Evolutionary conservation across 1,140 invertebrate species (phyloP).

Genomic region (Drosophila subobscura): DNA sequence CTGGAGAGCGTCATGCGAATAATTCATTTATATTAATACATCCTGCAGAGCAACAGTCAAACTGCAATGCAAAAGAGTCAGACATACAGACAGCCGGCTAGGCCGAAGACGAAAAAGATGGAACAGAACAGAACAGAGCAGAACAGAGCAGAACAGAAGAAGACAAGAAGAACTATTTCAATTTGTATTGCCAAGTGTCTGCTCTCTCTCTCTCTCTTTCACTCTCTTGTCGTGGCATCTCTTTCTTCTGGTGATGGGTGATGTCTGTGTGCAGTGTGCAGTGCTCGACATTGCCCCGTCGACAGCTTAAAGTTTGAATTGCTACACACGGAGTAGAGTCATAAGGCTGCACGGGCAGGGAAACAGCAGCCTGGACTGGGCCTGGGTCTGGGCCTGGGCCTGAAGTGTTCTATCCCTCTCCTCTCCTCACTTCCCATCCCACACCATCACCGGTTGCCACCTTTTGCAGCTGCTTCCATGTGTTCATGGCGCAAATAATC

Average conservation of each 20-base stretch:
- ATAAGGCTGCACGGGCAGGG: slow-evolving; percentile 14
- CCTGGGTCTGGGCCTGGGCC: not conserved
- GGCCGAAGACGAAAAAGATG: not conserved
- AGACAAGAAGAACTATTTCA: slow-evolving; percentile 53
- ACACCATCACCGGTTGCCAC: slow-evolving; percentile 22
- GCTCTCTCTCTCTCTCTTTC: slow-evolving; percentile 10
- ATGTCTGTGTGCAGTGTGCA: slow-evolving; percentile 30
- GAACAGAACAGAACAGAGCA: not conserved
- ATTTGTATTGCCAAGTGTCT: slow-evolving; percentile 61
- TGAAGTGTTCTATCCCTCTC: not conserved
- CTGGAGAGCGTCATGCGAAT: slow-evolving; percentile 47
- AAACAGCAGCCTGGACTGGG: slow-evolving; percentile 24
- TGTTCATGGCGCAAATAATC: slow-evolving; percentile 78
- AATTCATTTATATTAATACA: slow-evolving; percentile 77
- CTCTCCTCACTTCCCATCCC: too few species aligned
- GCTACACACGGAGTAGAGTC: slow-evolving; percentile 52
- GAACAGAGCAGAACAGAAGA: not conserved
- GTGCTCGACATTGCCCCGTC: slow-evolving; percentile 53
- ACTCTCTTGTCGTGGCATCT: not conserved
- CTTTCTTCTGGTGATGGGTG: slow-evolving; percentile 9
- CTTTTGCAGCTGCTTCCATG: slow-evolving; percentile 77
- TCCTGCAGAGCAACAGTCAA: slow-evolving; percentile 47
- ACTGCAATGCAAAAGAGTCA: slow-evolving; percentile 17
- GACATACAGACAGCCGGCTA: not conserved
- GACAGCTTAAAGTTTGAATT: slow-evolving; percentile 75